Evolutionary conservation across 2,888 invertebrate genomes (phyloP), one percentile per base, ranked within the genome.

Genomic region (Fragum sueziense): DNA sequence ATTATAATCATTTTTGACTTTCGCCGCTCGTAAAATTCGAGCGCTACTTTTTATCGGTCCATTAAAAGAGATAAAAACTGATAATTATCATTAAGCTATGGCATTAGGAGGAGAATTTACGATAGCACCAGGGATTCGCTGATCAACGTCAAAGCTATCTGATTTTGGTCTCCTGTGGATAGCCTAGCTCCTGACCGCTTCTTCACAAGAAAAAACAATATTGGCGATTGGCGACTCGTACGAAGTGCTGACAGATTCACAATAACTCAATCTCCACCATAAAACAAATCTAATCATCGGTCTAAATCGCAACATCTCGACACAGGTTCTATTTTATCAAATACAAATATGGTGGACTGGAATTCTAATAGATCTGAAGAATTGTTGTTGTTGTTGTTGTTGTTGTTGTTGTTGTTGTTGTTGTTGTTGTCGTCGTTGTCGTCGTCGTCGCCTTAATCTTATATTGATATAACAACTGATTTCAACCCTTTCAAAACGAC

Each of bases 211-310:
- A 33, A 67, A 69, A 59, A 51, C 62, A 72, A 65, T 74, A 74
- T 74, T 57, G 74, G 54, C 41, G 74, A 68, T 68, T 74, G 74
- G 67, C 54, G 54, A 31, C 27, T n/a, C 41, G 68, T 52, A 68
- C 57, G 22, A 27, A 54, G n/a, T 41, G 68, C 57, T 68, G 74
- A 74, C 74, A 74, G 41, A 54, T 33, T 67, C 29, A 33, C 54
- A 73, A 73, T 73, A 65, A 73, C 62, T 47, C 33, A 65, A 73
- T 73, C 65, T 73, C 65, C 65, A 65, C 14, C 41, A 54, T 54
- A 34, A 67, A 47, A 29, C 51, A 62, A 47, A 29, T 51, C 25
- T 29, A 27, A 65, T 73, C 52, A 73, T 73, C 73, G 62, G 31
- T 65, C 73, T 52, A 65, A 52, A 62, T 65, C 73, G 51, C 73